Evolutionary conservation across 2,113 vertebrate genomes (phyloP).

Genomic region (Psophia crepitans): DNA sequence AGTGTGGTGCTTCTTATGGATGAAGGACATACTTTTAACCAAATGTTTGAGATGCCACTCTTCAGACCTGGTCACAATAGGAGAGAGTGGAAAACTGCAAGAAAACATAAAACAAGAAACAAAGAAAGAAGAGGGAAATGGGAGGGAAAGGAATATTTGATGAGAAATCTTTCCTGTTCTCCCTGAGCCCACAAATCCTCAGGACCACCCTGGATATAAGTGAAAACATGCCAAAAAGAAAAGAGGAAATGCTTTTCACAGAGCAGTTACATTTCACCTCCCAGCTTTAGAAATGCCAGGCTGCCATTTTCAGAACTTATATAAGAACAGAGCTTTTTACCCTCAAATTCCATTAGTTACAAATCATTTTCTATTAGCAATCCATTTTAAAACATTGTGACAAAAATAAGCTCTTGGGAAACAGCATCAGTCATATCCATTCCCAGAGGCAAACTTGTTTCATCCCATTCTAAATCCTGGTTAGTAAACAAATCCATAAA

Average conservation of each 20-base stretch:
- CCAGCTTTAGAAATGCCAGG: constrained; percentile 13
- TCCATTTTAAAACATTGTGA: neutral
- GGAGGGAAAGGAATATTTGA: neutral
- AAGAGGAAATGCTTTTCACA: constrained; percentile 44
- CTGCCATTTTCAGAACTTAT: neutral
- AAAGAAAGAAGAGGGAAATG: neutral
- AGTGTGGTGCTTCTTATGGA: rapidly evolving
- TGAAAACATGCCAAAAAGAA: constrained; percentile 30
- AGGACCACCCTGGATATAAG: constrained; percentile 53
- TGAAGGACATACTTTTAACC: neutral
- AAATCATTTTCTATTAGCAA: neutral
- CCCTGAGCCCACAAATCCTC: neutral
- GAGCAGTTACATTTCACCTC: neutral
- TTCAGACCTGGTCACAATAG: neutral
- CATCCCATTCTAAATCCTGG: neutral
- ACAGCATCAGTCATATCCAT: neutral
- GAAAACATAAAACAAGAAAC: neutral
- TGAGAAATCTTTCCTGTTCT: constrained; percentile 8
- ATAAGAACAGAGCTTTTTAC: neutral
- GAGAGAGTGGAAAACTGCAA: rapidly evolving
- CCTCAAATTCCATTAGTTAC: neutral
- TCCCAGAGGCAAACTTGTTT: constrained; percentile 2
- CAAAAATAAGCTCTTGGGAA: neutral
- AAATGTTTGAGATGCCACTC: neutral
- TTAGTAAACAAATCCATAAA: constrained; percentile 54